Conservation (phyloP, 2,797 vertebrate species). For the Sebastes taczanowskii region DNA sequence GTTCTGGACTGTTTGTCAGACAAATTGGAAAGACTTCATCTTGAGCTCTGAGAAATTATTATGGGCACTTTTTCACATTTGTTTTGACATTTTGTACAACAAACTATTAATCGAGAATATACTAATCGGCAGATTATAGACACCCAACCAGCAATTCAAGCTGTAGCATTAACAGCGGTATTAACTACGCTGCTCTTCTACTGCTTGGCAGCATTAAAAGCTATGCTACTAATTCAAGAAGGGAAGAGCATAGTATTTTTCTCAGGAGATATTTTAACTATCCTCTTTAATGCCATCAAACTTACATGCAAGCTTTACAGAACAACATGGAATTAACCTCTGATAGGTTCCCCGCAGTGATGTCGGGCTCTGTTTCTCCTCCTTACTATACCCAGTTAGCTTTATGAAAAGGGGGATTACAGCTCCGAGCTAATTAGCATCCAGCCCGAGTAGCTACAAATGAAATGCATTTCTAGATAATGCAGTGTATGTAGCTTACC, state of each 20-base stretch:
- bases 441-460: constrained; percentile 35
- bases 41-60: not conserved
- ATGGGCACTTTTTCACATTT: not conserved
- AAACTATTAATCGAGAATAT: not conserved
- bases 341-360: constrained; percentile 31
- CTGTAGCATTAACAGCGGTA: not conserved
- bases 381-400: constrained; percentile 32
- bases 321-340: constrained; percentile 54
- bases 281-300: constrained; percentile 33
- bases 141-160: constrained; percentile 1
- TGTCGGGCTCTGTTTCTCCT: constrained; percentile 34
- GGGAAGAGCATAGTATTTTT: constrained; percentile 7
- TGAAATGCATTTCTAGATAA: constrained; percentile 61
- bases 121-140: not conserved
- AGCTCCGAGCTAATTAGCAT: constrained; percentile 66
- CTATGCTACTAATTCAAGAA: constrained; percentile 15
- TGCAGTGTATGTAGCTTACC: constrained; percentile 30
- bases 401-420: constrained; percentile 61
- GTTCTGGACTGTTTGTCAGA: not conserved
- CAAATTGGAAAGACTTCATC: not conserved
- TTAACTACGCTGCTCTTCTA: not conserved
- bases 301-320: constrained; percentile 23
- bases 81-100: not conserved
- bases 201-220: constrained; percentile 1
- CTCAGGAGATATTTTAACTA: constrained; percentile 22